Conservation (phyloP, 2,888 invertebrate genomes). For the Synanthedon tipuliformis region DNA sequence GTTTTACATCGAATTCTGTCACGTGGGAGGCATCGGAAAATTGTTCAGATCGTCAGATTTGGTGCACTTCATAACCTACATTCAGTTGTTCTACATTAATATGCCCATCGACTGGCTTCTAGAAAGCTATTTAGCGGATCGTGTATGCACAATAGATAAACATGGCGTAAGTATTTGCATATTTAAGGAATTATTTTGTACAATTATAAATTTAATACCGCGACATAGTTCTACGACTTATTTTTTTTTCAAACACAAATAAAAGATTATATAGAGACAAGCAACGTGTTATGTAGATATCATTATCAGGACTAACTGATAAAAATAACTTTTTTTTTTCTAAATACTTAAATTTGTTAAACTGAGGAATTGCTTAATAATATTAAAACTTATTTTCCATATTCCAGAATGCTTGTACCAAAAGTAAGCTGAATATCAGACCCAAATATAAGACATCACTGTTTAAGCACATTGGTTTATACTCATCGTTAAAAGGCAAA, state of each 20-base stretch:
- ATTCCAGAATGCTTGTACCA: slow-evolving; percentile 85
- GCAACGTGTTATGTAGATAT: not conserved
- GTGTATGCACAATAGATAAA: slow-evolving; percentile 87
- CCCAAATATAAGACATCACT: slow-evolving; percentile 89
- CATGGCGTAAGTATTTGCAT: slow-evolving; percentile 68
- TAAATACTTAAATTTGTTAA: too few species aligned
- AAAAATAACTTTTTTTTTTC: not conserved
- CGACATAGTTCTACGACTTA: too few species aligned
- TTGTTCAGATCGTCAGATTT: slow-evolving; percentile 91
- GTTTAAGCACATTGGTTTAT: slow-evolving; percentile 95
- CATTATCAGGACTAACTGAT: not conserved
- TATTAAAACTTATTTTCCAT: too few species aligned
- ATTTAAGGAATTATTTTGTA: not conserved
- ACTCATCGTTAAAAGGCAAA: slow-evolving; percentile 95
- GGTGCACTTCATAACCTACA: slow-evolving; percentile 88
- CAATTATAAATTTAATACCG: too few species aligned
- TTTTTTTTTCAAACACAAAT: too few species aligned
- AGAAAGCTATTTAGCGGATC: slow-evolving; percentile 88
- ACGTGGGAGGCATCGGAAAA: slow-evolving; percentile 95
- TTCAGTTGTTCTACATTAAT: slow-evolving; percentile 94
- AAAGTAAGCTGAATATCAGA: slow-evolving; percentile 82
- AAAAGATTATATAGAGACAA: too few species aligned
- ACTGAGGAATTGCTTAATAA: too few species aligned
- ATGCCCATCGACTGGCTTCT: slow-evolving; percentile 98
- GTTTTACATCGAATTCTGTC: slow-evolving; percentile 94